A percentile compares a stretch with the other conserved stretches of the same genome.
These are phyloP conservation scores for Apostichopus californicus DNA, from an alignment of 35 echinoderm and acorn worm genomes.

Conservation along the genomic window DNA sequence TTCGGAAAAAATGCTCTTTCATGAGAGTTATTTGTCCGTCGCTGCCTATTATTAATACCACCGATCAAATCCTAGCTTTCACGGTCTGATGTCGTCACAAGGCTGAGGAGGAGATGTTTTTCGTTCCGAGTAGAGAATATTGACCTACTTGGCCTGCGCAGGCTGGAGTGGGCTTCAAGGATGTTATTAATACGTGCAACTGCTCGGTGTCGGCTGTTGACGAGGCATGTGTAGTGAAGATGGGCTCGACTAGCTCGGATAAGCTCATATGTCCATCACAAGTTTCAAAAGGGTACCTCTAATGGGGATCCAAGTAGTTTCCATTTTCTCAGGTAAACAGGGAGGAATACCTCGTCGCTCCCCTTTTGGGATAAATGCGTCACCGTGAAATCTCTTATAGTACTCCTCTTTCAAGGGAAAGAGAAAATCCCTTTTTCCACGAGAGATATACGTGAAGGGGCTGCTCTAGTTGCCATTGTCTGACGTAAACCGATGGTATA, in stretches of 20 bases:
- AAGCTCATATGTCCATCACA: conserved; percentile 17
- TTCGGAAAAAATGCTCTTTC: no score
- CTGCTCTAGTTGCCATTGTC: not conserved
- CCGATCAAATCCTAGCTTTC: no score
- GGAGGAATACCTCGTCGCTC: not conserved
- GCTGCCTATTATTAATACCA: no score
- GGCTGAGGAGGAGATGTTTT: not conserved
- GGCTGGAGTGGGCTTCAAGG: conserved; percentile 15
- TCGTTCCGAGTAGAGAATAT: not conserved
- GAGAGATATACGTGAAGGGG: not conserved
- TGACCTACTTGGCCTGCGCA: not conserved
- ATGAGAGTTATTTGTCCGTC: no score
- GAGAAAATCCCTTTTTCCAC: not conserved
- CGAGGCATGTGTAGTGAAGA: not conserved
- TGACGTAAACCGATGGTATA: not conserved
- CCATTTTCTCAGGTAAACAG: not conserved
- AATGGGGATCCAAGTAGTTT: not conserved
- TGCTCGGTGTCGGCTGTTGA: conserved; percentile 4
- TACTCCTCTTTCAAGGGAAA: not conserved
- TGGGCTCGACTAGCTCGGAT: not conserved
- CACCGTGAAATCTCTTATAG: not conserved
- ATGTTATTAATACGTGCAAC: conserved; percentile 9
- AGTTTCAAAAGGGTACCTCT: not conserved
- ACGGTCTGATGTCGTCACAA: no score
- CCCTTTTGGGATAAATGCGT: not conserved